phyloP scores from a whole-genome alignment of 2,888 invertebrate species.

The Macaria liturata region DNA sequence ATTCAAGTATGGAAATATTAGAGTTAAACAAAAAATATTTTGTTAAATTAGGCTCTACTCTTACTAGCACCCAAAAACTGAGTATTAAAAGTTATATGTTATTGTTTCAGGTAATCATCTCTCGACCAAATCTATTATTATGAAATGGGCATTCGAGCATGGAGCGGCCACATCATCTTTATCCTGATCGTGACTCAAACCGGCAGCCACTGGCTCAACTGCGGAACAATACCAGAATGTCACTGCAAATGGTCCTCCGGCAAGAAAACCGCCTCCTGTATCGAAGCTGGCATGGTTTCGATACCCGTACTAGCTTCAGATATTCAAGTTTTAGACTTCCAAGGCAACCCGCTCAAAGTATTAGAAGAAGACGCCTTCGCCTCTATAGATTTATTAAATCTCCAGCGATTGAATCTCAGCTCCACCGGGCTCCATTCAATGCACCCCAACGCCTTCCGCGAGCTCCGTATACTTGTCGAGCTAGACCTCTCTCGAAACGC shows the following conservation, averaged over 20 bases:
- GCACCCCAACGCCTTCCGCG: slow-evolving; percentile 91
- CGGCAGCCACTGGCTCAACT: slow-evolving; percentile 91
- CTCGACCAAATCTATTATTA: slow-evolving; percentile 45
- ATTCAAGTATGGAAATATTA: too few species aligned
- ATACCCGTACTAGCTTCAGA: slow-evolving; percentile 84
- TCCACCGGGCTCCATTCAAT: slow-evolving; percentile 88
- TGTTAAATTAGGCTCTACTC: too few species aligned
- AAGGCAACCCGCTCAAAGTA: slow-evolving; percentile 89
- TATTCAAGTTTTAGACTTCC: slow-evolving; percentile 89
- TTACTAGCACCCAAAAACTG: too few species aligned
- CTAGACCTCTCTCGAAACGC: slow-evolving; percentile 93
- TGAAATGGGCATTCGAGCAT: slow-evolving; percentile 71
- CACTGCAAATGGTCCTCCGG: slow-evolving; percentile 96
- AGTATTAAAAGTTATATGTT: background rate
- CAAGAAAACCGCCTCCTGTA: slow-evolving; percentile 94
- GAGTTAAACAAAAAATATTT: too few species aligned
- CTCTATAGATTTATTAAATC: slow-evolving; percentile 89
- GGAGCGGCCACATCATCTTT: slow-evolving; percentile 59
- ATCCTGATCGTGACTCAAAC: slow-evolving; percentile 55
- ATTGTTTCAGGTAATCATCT: slow-evolving; percentile 63
- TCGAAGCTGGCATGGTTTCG: slow-evolving; percentile 87
- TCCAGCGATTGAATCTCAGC: slow-evolving; percentile 92
- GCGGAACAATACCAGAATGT: slow-evolving; percentile 88
- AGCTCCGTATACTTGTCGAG: slow-evolving; percentile 92
- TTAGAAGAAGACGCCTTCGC: slow-evolving; percentile 91